Base-by-base conservation (phyloP, 2,888 invertebrate species). In the Acanthosepion pharaonis region DNA sequence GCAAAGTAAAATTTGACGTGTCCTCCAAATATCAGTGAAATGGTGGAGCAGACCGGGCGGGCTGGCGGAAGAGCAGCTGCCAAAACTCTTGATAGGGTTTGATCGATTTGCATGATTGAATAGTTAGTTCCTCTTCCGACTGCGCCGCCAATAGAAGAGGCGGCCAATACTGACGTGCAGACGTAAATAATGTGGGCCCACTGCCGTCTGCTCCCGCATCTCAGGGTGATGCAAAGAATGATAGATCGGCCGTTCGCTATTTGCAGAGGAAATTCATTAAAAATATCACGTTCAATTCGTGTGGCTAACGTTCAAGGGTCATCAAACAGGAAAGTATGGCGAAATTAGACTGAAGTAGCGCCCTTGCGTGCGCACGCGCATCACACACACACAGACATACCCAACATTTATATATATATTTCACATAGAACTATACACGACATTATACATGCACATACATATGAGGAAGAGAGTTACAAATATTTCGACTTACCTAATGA, bases 61-160 rank as follows among this genome's bases (percentile, higher is more conserved):
- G n/a, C 42, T 42, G 42, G n/a, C 78, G 8, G 78, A 78, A 33
- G 78, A 78, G 15, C n/a, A 78, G 78, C 78, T 78, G 78, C 78
- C 78, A 78, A 78, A n/a, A 78, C n/a, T 78, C 78, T 78, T 78
- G 78, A 78, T 78, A 78, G 78, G 78, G 78, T 78, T 78, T 78
- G 78, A 78, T 78, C 78, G 78, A 78, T 78, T 78, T n/a, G 78
- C n/a, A 78, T 78, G 78, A 78, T 78, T 78, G 78, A 78, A n/a
- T 33, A 78, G 78, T n/a, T 33, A 11, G n/a, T 15, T 78, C 78
- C 78, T n/a, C n/a, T 15, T 15, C 78, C 78, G 78, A 78, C 78
- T 78, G 78, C 15, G n/a, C 78, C 78, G 55, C 20, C 20, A 20
- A 20, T n/a, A n/a, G n/a, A 18, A 11, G 78, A 23, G 78, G 59